Evolutionary conservation across 1,140 invertebrate genomes (phyloP).

Genomic region (Penaeus chinensis): DNA sequence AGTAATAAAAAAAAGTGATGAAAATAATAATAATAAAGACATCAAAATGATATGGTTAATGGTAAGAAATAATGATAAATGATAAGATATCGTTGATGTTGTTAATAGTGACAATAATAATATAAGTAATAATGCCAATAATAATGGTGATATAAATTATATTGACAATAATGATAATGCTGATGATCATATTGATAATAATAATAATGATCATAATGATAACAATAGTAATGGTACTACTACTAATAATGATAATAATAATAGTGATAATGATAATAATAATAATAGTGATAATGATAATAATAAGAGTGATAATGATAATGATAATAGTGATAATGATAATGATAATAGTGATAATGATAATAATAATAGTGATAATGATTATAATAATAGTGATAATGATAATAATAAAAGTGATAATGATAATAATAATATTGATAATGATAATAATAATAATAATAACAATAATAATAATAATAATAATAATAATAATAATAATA

Average conservation of each 20-base stretch:
- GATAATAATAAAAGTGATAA: too few species aligned
- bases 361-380: too few species aligned
- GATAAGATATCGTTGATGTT: background rate
- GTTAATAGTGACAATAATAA: background rate
- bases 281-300: background rate
- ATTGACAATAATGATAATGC: background rate
- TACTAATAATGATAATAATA: background rate
- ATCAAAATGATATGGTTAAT: background rate
- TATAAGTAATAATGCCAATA: background rate
- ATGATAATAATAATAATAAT: too few species aligned
- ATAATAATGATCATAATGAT: constrained; percentile 5
- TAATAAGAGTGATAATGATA: background rate
- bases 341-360: too few species aligned
- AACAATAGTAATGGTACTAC: background rate
- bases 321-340: background rate
- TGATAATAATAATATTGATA: too few species aligned
- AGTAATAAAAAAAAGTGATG: background rate
- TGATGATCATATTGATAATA: constrained; percentile 3
- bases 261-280: background rate
- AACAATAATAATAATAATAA: too few species aligned
- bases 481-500: background rate
- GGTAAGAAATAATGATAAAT: constrained; percentile 5
- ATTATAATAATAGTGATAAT: too few species aligned
- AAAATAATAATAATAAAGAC: too few species aligned
- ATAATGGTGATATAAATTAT: background rate